A percentile compares a stretch with the other conserved stretches of the same genome.
These are phyloP conservation scores for Oryzias sinensis DNA, from an alignment of 2,797 vertebrate genomes.

Conservation along the genomic window DNA sequence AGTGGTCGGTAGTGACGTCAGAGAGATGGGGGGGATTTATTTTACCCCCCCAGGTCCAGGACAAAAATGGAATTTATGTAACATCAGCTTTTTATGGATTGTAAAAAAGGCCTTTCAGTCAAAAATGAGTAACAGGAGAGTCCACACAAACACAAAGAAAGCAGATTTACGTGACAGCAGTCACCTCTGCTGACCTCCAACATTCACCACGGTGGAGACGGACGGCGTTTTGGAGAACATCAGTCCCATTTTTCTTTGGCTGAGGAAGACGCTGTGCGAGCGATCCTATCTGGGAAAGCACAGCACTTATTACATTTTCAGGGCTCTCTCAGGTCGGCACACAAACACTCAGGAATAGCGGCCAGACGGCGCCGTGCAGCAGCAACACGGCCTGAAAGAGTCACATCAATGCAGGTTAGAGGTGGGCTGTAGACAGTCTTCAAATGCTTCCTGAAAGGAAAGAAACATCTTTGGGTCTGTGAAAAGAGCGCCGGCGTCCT, in stretches of 20 bases:
- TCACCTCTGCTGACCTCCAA: constrained; percentile 32
- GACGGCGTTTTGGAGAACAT: constrained; percentile 37
- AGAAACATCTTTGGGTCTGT: constrained; percentile 59
- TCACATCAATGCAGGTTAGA: constrained; percentile 43
- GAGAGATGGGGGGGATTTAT: constrained; percentile 41
- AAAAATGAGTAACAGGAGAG: too few species aligned
- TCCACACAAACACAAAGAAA: constrained; percentile 1
- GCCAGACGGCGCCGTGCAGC: constrained; percentile 67
- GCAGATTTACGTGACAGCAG: constrained; percentile 20
- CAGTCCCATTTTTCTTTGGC: constrained; percentile 64
- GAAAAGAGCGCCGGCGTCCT: constrained; percentile 43
- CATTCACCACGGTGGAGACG: too few species aligned
- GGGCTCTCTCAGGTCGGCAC: constrained; percentile 69
- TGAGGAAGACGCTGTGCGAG: constrained; percentile 54
- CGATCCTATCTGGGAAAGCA: constrained; percentile 67
- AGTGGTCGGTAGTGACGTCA: constrained; percentile 34
- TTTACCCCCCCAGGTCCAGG: constrained; percentile 53
- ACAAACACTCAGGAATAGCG: constrained; percentile 55
- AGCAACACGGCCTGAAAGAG: constrained; percentile 25
- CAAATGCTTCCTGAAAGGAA: constrained; percentile 44
- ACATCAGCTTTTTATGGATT: constrained; percentile 29
- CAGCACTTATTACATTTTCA: constrained; percentile 73
- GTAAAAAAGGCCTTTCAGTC: constrained; percentile 25
- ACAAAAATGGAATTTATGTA: background rate
- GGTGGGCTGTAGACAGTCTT: constrained; percentile 46